Evolutionary conservation across 37 sponge, comb jelly and placozoan species (phyloP), one percentile per base, ranked within the genome.

Genomic region (Tethya wilhelma): DNA sequence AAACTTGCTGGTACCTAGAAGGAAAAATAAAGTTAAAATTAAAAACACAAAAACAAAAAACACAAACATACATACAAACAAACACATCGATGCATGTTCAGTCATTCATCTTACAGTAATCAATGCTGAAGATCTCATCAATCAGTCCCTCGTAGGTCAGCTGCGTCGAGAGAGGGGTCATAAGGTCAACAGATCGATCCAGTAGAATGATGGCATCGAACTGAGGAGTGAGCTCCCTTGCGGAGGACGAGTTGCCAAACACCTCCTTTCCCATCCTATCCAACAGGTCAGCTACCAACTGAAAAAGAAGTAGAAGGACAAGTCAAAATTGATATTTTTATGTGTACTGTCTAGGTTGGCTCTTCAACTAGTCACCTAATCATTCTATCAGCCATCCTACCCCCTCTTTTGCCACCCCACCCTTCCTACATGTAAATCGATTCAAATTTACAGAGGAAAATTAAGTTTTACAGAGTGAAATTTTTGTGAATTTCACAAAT

Each of bases 101-200:
- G 7, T 38, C 8, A 32, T 45, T 37, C 45, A 1, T n/a, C 87
- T 83, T 49, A 86, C 93, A 76, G 59, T 94, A 74, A 55, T 84
- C 91, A 46, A 99, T 92, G 46, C 93, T 91, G 74, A 86, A 96
- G 4, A 94, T 60, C 80, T 96, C 95, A 71, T 99, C 97, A 57
- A 99, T 87, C 33, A 99, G 87, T 31, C 97, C 99, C 75, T 99
- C 99, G 44, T 96, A 93, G 12, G 99, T 99, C 57, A 99, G 86
- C 59, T 91, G 99, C 6, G 99, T 90, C 64, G 87, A 89, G 63
- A 99, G 84, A 42, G 95, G 91, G 28, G 99, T 93, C 43, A 99
- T n/a, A 17, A 99, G 87, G 81, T 99, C 99, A 29, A 96, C 91
- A 36, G 75, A 75, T 22, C 99, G 79, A 77, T 99, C 99, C 44